Conservation (phyloP, 2,888 invertebrate species). For the Sepioteuthis lessoniana region DNA sequence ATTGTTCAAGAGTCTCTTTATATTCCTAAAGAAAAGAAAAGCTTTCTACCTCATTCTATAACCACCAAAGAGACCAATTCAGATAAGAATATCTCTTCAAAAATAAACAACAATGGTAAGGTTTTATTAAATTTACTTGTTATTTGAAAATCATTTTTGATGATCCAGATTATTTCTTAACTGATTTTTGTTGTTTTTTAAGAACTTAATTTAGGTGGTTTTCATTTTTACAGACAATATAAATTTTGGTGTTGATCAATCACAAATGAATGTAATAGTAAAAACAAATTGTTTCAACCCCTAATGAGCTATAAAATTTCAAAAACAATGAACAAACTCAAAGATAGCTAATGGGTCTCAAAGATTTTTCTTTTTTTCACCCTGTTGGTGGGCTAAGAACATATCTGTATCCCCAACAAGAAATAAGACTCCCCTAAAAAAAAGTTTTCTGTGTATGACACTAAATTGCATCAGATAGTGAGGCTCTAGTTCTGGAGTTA, state of each 20-base stretch:
- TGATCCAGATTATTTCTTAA: too few relatives aligned
- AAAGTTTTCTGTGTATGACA: too few relatives aligned
- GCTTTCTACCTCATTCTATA: background rate
- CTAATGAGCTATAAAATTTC: background rate
- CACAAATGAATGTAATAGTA: background rate
- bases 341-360: too few relatives aligned
- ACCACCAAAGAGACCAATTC: background rate
- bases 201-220: background rate
- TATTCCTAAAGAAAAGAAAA: background rate
- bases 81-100: background rate
- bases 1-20: background rate
- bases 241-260: background rate
- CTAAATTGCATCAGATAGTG: too few relatives aligned
- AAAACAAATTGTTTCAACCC: background rate
- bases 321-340: too few relatives aligned
- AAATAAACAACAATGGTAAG: background rate
- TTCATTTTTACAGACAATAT: background rate
- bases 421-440: too few relatives aligned
- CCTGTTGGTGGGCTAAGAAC: too few relatives aligned
- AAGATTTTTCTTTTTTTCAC: too few relatives aligned
- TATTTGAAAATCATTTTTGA: background rate
- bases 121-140: background rate
- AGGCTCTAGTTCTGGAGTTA: too few relatives aligned
- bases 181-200: too few relatives aligned
- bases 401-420: too few relatives aligned